phyloP scores from a whole-genome alignment of 2,113 vertebrate species.

The Microtus oregoni region DNA sequence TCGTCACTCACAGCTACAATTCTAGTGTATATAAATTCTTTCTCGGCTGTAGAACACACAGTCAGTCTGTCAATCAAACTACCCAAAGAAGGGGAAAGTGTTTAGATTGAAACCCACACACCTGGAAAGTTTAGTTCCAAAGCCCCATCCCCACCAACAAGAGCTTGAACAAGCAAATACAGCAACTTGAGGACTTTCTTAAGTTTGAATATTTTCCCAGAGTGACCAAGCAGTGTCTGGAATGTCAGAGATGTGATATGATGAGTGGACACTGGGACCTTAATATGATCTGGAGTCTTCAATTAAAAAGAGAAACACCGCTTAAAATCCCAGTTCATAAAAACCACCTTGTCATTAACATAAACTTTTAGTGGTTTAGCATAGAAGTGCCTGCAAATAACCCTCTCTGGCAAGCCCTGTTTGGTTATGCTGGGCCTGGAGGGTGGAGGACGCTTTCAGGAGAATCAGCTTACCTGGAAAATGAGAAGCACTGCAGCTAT shows the following conservation, averaged over 20 bases:
- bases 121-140: not conserved
- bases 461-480: conserved; percentile 86
- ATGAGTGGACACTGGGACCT: conserved; percentile 1
- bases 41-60: not conserved
- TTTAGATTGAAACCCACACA: not conserved
- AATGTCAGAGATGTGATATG: not conserved
- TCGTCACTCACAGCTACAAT: not conserved
- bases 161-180: not conserved
- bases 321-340: conserved; percentile 69
- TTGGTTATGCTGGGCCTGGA: not conserved
- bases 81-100: not conserved
- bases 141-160: not conserved
- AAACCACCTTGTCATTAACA: conserved; percentile 71
- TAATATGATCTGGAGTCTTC: conserved; percentile 15
- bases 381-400: conserved; percentile 28
- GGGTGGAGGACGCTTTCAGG: conserved; percentile 31
- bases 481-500: conserved; percentile 82
- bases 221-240: conserved; percentile 17
- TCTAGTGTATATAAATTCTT: not conserved
- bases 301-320: conserved; percentile 62
- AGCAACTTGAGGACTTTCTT: not conserved
- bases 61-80: not conserved
- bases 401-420: conserved; percentile 37
- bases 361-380: conserved; percentile 67
- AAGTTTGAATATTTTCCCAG: not conserved